Base-by-base conservation (phyloP, 2,888 invertebrate species). In the Stenodera caucasica region DNA sequence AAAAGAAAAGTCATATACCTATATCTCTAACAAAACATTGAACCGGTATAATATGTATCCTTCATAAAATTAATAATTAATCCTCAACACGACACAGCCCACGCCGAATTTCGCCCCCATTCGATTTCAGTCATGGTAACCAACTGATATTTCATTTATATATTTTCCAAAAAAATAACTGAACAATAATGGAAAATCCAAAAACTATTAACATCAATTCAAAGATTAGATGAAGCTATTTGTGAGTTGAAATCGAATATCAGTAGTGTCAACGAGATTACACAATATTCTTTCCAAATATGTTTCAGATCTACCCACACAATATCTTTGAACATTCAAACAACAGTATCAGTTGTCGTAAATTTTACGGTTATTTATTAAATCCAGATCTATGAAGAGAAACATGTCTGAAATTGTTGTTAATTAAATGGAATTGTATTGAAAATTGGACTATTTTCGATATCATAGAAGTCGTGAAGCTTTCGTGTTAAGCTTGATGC, bases 281-380 rank as follows among this genome's bases (percentile, higher is more conserved):
- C 52, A 52, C 52, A 52, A 52, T 52, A 23, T 52, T 14, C n/a
- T 52, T 52, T 52, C 52, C 52, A 52, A 52, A 52, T 52, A 30
- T 52, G 52, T 26, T 30, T 52, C n/a, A 52, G 8, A 52, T 52
- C 52, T 14, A 52, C 52, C 52, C 32, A 52, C 52, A 52, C 52
- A 33, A 33, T 52, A 32, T 45, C 45, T 12, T n/a, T n/a, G n/a
- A 33, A 52, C 15, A 21, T 32, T 14, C 33, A 32, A 26, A 32
- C 32, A 52, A 52, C 52, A 14, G 32, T 52, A 33, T 21, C 15
- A n/a, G 14, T 32, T 52, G 18, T 33, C 52, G 21, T 52, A 52
- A 52, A 52, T 52, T 21, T 23, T 21, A 12, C 7, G 18, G 30
- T 52, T 52, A 52, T 52, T 32, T n/a, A 26, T 52, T n/a, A 23